phyloP scores from a whole-genome alignment of 2,113 vertebrate genomes.

The Scartelaos histophorus region DNA sequence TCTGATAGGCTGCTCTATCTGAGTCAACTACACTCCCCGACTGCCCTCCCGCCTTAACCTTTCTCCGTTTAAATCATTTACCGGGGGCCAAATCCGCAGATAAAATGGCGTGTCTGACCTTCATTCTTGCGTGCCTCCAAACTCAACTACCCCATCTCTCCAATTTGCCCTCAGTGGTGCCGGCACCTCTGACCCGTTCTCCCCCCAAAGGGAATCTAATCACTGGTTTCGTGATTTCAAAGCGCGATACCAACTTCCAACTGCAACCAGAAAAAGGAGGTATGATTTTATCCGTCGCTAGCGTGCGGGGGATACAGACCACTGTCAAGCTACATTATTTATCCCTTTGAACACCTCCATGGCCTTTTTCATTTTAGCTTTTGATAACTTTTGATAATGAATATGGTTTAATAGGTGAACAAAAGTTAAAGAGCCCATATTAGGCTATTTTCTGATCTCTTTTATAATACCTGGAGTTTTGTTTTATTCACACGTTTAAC shows the following conservation, averaged over 20 bases:
- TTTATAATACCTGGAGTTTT: too few relatives aligned
- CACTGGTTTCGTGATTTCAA: constrained; percentile 52
- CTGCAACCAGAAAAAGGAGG: constrained; percentile 59
- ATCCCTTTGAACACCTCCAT: constrained; percentile 58
- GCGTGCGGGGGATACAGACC: constrained; percentile 51
- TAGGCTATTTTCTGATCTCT: too few relatives aligned
- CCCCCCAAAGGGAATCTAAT: constrained; percentile 60
- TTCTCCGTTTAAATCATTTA: constrained; percentile 55
- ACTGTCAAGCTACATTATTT: constrained; percentile 65
- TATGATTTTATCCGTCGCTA: constrained; percentile 56
- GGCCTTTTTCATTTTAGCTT: constrained; percentile 62
- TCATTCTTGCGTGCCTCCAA: constrained; percentile 3
- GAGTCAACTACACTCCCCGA: constrained; percentile 39
- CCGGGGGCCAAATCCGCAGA: constrained; percentile 29
- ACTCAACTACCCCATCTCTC: background rate
- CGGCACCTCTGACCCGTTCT: constrained; percentile 38
- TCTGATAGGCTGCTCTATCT: constrained; percentile 16
- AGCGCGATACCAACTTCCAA: constrained; percentile 59
- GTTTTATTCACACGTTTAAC: too few relatives aligned
- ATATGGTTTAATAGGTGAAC: constrained; percentile 10
- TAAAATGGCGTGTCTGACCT: constrained; percentile 36
- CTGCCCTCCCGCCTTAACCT: constrained; percentile 51
- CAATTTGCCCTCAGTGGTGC: constrained; percentile 12
- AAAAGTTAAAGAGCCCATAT: constrained; percentile 51
- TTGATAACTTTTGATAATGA: constrained; percentile 49